Evolutionary conservation across 2,113 vertebrate genomes (phyloP).

Genomic region (Pteropus alecto): DNA sequence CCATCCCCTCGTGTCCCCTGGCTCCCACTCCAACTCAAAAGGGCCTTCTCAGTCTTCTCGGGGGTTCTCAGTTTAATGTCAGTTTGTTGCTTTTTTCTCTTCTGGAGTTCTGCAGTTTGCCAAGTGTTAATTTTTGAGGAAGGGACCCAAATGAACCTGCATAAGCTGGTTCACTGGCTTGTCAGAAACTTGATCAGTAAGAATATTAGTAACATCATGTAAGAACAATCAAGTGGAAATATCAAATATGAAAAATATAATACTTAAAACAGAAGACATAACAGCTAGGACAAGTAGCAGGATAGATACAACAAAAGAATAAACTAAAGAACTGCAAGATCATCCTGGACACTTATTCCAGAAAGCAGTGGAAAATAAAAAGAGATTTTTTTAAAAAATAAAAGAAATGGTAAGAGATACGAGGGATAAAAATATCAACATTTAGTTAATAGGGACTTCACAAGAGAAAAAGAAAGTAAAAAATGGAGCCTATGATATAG

Average conservation of each 20-base stretch:
- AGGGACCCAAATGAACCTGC: not conserved
- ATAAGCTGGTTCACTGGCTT: not conserved
- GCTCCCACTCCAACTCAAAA: not conserved
- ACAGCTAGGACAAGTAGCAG: not conserved
- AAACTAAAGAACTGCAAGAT: not conserved
- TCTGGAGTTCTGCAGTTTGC: not conserved
- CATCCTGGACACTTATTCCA: not conserved
- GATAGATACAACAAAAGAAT: not conserved
- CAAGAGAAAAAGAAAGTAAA: not conserved
- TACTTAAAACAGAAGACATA: not conserved
- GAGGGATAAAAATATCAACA: not conserved
- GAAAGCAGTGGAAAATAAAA: not conserved
- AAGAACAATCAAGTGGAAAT: not conserved
- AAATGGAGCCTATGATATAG: not conserved
- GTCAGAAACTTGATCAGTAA: not conserved
- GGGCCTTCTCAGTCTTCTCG: not conserved
- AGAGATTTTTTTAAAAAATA: not conserved
- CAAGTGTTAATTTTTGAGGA: not conserved
- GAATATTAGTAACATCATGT: not conserved
- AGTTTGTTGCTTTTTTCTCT: not conserved
- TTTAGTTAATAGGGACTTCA: not conserved
- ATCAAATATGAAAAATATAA: not conserved
- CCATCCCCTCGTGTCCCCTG: rapidly evolving
- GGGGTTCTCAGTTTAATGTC: not conserved
- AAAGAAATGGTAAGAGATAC: not conserved